These are phyloP conservation scores for Stenichneumon culpator DNA, from an alignment of 2,888 invertebrate species.

Conservation along the genomic window DNA sequence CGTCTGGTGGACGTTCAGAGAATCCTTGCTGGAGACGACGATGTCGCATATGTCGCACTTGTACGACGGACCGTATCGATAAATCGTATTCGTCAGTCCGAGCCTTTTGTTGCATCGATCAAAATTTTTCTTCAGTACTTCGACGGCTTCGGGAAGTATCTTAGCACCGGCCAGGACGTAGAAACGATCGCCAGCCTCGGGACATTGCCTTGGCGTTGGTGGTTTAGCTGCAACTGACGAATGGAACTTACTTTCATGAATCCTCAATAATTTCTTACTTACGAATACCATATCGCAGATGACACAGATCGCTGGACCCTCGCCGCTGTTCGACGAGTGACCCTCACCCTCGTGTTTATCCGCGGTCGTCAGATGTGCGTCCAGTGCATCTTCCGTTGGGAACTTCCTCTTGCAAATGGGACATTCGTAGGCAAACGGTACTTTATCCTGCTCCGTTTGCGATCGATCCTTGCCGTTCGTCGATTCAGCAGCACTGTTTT, in stretches of 20 bases:
- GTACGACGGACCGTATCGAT: conserved; percentile 6
- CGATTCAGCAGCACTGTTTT: background rate
- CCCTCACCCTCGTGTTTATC: background rate
- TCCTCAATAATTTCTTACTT: background rate
- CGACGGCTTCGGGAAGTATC: background rate
- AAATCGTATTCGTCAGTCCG: background rate
- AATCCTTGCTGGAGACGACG: background rate
- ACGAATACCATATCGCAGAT: background rate
- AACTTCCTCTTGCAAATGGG: background rate
- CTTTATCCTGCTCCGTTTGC: background rate
- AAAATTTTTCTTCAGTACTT: background rate
- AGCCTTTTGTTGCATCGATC: background rate
- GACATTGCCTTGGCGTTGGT: background rate
- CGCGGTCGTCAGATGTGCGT: background rate
- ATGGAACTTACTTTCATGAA: conserved; percentile 7
- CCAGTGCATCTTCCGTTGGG: background rate
- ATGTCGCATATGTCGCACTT: background rate
- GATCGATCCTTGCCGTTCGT: background rate
- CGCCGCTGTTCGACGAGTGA: background rate
- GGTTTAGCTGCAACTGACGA: background rate
- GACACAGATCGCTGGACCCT: background rate
- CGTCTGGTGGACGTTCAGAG: background rate
- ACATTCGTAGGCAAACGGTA: background rate
- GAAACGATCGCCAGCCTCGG: background rate
- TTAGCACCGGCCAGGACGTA: conserved; percentile 7